A percentile compares a stretch with the other conserved stretches of the same genome.
Conservation (phyloP, 2,113 vertebrate genomes). For the Ammodytes dubius region DNA sequence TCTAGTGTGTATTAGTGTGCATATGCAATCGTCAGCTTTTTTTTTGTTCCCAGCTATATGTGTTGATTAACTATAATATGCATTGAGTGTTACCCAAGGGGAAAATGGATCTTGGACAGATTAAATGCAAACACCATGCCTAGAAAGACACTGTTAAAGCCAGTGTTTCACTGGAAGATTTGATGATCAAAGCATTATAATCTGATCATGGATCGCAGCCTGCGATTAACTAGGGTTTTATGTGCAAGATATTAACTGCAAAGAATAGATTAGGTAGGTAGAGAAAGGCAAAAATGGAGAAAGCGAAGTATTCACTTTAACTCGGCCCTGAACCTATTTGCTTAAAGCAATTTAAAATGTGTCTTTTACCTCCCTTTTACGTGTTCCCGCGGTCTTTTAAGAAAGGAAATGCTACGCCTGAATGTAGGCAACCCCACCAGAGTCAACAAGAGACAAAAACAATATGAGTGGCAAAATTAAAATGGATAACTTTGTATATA, state of each 20-base stretch:
- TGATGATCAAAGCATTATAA: constrained; percentile 69
- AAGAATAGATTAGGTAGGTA: constrained; percentile 40
- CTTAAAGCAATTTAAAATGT: not conserved
- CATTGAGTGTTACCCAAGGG: constrained; percentile 33
- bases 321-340: constrained; percentile 14
- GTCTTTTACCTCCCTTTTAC: not conserved
- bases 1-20: constrained; percentile 12
- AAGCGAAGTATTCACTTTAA: not conserved
- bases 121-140: constrained; percentile 62
- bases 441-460: constrained; percentile 62
- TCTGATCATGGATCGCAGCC: constrained; percentile 57
- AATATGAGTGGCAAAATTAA: constrained; percentile 44
- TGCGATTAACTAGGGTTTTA: constrained; percentile 61
- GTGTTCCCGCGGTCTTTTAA: constrained; percentile 14
- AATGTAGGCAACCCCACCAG: constrained; percentile 33
- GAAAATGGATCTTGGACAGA: constrained; percentile 56
- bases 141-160: constrained; percentile 58
- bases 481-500: constrained; percentile 45
- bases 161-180: constrained; percentile 47
- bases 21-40: constrained; percentile 43
- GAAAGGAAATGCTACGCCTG: constrained; percentile 34
- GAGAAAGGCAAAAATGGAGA: constrained; percentile 25
- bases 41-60: constrained; percentile 40
- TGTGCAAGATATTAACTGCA: constrained; percentile 43
- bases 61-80: constrained; percentile 63